Evolutionary conservation across 2,888 invertebrate genomes (phyloP).

Genomic region (Elmis aenea): DNA sequence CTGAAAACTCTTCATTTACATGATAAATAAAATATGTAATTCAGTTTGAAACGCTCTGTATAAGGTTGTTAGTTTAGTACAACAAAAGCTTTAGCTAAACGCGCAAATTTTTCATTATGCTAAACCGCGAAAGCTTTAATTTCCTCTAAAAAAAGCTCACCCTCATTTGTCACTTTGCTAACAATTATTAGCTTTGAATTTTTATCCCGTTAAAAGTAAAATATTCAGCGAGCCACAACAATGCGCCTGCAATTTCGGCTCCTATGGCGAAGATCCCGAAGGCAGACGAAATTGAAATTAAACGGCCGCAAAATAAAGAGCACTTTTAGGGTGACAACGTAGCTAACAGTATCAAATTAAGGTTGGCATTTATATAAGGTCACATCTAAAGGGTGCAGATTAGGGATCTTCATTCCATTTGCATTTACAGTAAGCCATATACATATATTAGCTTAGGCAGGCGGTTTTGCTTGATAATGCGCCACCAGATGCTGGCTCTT

Average conservation of each 20-base stretch:
- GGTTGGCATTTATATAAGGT: conserved; percentile 44
- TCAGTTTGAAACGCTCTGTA: too few species aligned
- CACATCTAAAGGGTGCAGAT: conserved; percentile 33
- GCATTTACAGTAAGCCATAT: conserved; percentile 45
- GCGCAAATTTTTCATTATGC: conserved; percentile 13
- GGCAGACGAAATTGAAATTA: conserved; percentile 32
- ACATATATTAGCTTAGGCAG: conserved; percentile 34
- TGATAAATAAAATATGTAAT: too few species aligned
- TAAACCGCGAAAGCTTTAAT: conserved; percentile 18
- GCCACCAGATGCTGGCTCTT: too few species aligned
- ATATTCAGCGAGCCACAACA: conserved; percentile 21
- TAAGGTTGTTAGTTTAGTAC: too few species aligned
- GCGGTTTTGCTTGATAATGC: too few species aligned
- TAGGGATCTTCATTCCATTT: conserved; percentile 34
- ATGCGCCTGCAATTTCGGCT: conserved; percentile 10
- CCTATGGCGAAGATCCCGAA: conserved; percentile 8
- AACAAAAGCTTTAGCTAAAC: too few species aligned
- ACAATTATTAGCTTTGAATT: conserved; percentile 34
- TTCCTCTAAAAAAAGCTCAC: conserved; percentile 10
- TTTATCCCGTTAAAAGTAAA: conserved; percentile 33
- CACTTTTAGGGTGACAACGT: conserved; percentile 31
- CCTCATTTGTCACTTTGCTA: conserved; percentile 17
- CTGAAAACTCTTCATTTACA: too few species aligned
- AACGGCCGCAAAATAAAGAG: conserved; percentile 35
- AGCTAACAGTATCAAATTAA: conserved; percentile 41